A percentile compares a stretch with the other conserved stretches of the same genome.
These are phyloP conservation scores for Barypeithes pellucidus DNA, from an alignment of 2,888 invertebrate species.

Conservation along the genomic window DNA sequence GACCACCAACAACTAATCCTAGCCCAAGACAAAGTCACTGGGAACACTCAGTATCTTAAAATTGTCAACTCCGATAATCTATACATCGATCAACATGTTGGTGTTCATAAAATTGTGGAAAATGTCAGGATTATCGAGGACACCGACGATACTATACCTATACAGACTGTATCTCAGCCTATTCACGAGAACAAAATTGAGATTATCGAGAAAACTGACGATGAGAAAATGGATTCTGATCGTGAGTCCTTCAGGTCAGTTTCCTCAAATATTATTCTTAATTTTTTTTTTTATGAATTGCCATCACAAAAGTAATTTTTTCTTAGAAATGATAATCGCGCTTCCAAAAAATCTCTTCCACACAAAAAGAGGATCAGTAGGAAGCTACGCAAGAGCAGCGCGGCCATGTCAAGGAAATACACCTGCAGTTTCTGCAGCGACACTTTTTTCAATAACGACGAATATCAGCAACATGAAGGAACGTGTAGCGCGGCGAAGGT, in stretches of 20 bases:
- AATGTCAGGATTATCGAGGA: slow-evolving; percentile 54
- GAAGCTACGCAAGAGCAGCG: slow-evolving; percentile 78
- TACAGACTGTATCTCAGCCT: slow-evolving; percentile 30
- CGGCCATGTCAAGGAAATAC: slow-evolving; percentile 62
- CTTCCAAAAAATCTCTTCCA: slow-evolving; percentile 81
- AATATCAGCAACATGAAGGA: slow-evolving; percentile 72
- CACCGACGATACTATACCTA: slow-evolving; percentile 52
- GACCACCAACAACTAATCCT: slow-evolving; percentile 65
- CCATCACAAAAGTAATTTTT: too few species aligned
- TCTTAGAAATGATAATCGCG: slow-evolving; percentile 64
- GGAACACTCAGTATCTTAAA: slow-evolving; percentile 64
- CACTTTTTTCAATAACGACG: slow-evolving; percentile 68
- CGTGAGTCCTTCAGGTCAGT: slow-evolving; percentile 62
- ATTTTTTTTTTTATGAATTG: too few species aligned
- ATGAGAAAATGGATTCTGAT: slow-evolving; percentile 66
- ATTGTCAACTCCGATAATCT: slow-evolving; percentile 67
- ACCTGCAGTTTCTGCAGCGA: slow-evolving; percentile 72
- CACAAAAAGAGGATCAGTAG: slow-evolving; percentile 90
- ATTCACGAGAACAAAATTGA: slow-evolving; percentile 46
- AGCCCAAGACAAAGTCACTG: slow-evolving; percentile 61
- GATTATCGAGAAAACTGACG: slow-evolving; percentile 55
- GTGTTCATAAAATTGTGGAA: slow-evolving; percentile 59
- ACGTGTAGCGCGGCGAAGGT: slow-evolving; percentile 68
- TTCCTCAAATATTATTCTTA: not conserved
- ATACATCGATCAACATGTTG: slow-evolving; percentile 63